Conservation (phyloP, 2,888 invertebrate genomes). For the Oscheius sp. region DNA sequence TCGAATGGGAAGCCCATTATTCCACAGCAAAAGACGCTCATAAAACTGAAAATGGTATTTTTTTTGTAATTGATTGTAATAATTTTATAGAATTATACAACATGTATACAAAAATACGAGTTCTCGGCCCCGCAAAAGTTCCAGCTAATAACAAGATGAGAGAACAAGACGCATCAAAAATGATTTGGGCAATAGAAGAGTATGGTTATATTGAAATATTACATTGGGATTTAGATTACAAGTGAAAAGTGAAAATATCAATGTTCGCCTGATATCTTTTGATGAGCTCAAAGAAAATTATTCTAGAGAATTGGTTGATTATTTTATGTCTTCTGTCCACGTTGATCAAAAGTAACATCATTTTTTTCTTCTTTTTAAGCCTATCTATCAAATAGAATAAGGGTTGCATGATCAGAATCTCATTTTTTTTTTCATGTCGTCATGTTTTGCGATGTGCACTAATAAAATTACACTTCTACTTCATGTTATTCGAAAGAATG, state of each 20-base stretch:
- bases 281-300: background rate
- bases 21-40: background rate
- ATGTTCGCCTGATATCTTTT: background rate
- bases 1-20: constrained; percentile 4
- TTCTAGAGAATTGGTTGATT: constrained; percentile 9
- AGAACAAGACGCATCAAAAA: background rate
- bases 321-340: background rate
- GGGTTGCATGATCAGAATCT: background rate
- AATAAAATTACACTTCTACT: background rate
- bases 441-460: background rate
- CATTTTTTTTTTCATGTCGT: background rate
- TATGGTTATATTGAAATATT: background rate
- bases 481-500: background rate
- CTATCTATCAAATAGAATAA: background rate
- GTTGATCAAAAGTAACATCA: background rate
- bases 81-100: constrained; percentile 6
- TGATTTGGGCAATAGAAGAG: constrained; percentile 18
- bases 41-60: background rate
- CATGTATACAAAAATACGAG: background rate
- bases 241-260: background rate
- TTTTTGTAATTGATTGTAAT: background rate
- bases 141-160: background rate
- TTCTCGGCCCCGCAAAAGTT: constrained; percentile 19
- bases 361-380: background rate
- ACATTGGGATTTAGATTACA: background rate